Percentiles rank a stretch among this genome's conserved stretches.
Evolutionary conservation across 2,888 invertebrate species (phyloP).

Genomic region (Pycnomerus fuliginosus): DNA sequence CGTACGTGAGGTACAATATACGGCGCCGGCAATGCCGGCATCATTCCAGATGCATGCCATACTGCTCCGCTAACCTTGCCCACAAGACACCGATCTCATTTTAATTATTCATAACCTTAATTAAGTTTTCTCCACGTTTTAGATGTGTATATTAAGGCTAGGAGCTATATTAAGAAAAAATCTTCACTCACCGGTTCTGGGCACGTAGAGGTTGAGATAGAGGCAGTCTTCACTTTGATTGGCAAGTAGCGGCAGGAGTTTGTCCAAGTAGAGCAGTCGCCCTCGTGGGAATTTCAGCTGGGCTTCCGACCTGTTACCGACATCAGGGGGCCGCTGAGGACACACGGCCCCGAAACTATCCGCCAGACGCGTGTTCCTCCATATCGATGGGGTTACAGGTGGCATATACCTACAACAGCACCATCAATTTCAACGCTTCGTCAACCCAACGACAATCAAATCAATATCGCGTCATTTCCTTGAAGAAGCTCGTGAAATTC

Average conservation of each 20-base stretch:
- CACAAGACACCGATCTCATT: too few relatives aligned
- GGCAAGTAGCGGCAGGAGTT: conserved; percentile 77
- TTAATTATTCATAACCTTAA: too few relatives aligned
- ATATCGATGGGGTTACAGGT: conserved; percentile 87
- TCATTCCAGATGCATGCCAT: conserved; percentile 21
- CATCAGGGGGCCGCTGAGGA: conserved; percentile 74
- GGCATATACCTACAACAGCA: conserved; percentile 87
- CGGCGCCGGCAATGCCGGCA: too few relatives aligned
- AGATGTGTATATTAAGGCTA: too few relatives aligned
- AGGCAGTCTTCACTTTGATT: conserved; percentile 98
- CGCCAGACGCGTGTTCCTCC: conserved; percentile 78
- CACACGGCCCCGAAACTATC: conserved; percentile 84
- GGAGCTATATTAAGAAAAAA: too few relatives aligned
- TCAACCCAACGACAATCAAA: too few relatives aligned
- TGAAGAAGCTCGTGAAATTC: too few relatives aligned
- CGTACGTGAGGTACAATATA: conserved; percentile 29
- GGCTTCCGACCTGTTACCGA: conserved; percentile 62
- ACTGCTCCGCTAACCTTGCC: conserved; percentile 9
- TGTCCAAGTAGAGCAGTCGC: conserved; percentile 80
- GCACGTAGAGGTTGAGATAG: conserved; percentile 95
- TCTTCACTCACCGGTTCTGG: conserved; percentile 69
- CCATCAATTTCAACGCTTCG: too few relatives aligned
- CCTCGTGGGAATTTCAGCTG: conserved; percentile 78
- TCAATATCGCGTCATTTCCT: too few relatives aligned
- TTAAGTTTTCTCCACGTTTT: too few relatives aligned